These are phyloP conservation scores for Polymixis flavicincta DNA, from an alignment of 2,888 invertebrate species.

Conservation along the genomic window DNA sequence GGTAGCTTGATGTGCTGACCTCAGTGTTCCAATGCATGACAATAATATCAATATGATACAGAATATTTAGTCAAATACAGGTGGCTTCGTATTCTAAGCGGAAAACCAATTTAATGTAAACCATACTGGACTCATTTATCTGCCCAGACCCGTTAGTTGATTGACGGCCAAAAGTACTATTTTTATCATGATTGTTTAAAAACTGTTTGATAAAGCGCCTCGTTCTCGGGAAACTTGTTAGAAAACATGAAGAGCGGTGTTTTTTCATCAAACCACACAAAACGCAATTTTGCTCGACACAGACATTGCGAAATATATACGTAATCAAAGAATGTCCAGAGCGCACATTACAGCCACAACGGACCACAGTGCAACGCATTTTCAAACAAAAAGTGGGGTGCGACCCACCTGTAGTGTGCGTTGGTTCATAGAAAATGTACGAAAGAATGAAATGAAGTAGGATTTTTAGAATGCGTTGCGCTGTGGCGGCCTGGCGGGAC, in stretches of 20 bases:
- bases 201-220: background rate
- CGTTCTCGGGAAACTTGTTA: background rate
- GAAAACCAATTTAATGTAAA: conserved; percentile 10
- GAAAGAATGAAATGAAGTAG: too few species aligned
- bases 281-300: background rate
- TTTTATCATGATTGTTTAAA: conserved; percentile 27
- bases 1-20: too few species aligned
- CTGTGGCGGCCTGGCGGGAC: too few species aligned
- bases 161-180: conserved; percentile 13
- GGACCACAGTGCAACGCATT: background rate
- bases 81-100: background rate
- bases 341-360: too few species aligned
- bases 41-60: background rate
- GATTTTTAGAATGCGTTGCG: too few species aligned
- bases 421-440: background rate
- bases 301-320: background rate
- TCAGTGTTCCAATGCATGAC: background rate
- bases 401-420: background rate
- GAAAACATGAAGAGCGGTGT: background rate
- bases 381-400: background rate
- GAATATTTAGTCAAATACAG: background rate
- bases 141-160: background rate
- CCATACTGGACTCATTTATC: background rate
- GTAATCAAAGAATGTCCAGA: too few species aligned
- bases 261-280: background rate